Evolutionary conservation across 2,888 invertebrate genomes (phyloP).

Genomic region (Apamea epomidion): DNA sequence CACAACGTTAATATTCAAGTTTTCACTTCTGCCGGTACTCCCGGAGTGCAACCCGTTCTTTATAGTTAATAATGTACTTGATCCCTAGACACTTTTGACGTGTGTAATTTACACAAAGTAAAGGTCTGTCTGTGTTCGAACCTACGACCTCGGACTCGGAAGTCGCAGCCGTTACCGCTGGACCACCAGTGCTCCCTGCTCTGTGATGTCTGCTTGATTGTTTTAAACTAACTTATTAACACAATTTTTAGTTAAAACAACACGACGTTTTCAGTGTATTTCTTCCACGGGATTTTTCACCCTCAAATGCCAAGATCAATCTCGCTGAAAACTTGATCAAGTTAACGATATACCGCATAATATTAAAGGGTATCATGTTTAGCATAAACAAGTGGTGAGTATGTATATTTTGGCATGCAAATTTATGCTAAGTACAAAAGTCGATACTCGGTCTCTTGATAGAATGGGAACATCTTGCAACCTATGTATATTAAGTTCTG

Average conservation of each 20-base stretch:
- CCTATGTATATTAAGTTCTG: constrained; percentile 60
- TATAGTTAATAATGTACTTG: no score
- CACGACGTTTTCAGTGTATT: background rate
- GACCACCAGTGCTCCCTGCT: no score
- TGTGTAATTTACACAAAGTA: no score
- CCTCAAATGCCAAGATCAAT: constrained; percentile 51
- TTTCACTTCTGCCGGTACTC: no score
- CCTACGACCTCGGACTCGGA: no score
- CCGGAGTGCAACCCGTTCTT: no score
- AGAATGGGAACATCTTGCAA: constrained; percentile 61
- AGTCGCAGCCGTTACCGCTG: no score
- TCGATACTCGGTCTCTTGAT: constrained; percentile 82
- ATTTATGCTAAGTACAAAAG: constrained; percentile 88
- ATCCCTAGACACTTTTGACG: no score
- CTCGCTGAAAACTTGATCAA: constrained; percentile 64
- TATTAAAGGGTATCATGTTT: constrained; percentile 75
- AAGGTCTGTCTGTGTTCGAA: no score
- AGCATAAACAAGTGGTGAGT: constrained; percentile 77
- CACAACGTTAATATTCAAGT: no score
- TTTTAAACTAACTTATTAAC: background rate
- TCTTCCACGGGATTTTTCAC: background rate
- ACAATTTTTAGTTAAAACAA: background rate
- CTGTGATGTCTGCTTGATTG: background rate
- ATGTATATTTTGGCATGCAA: constrained; percentile 84
- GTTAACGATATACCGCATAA: constrained; percentile 72